Evolutionary conservation across 2,113 vertebrate species (phyloP).

Genomic region (Grammomys dolichurus): DNA sequence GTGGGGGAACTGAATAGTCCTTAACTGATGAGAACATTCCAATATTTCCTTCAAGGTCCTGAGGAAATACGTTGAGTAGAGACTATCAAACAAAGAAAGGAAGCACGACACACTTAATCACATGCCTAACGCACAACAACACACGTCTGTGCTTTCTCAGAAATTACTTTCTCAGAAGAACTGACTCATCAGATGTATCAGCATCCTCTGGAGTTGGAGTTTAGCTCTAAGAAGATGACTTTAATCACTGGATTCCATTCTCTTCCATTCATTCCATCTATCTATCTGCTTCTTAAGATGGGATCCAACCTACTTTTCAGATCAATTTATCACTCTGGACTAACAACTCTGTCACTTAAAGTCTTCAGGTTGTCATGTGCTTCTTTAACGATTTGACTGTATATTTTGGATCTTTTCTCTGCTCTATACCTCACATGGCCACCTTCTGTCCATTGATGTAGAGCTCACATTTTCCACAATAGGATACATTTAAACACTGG

Average conservation of each 20-base stretch:
- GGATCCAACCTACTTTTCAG: background rate
- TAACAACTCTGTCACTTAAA: background rate
- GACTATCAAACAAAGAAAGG: background rate
- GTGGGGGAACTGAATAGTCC: background rate
- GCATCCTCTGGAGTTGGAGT: background rate
- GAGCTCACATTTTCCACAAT: background rate
- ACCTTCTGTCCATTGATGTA: background rate
- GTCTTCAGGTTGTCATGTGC: background rate
- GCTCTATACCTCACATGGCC: background rate
- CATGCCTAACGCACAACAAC: background rate
- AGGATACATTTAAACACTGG: background rate
- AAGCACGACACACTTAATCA: background rate
- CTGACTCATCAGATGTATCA: background rate
- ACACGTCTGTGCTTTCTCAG: background rate
- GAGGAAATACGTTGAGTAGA: background rate
- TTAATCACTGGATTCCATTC: background rate
- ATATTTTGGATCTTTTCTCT: background rate
- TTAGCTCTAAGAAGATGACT: background rate
- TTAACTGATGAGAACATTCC: background rate
- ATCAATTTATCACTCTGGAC: background rate
- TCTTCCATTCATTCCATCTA: too few species aligned
- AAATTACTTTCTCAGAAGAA: background rate
- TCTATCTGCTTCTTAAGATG: background rate
- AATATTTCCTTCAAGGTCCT: background rate
- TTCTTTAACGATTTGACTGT: background rate